phyloP scores from a whole-genome alignment of 2,113 vertebrate species.

The Acanthisitta chloris region DNA sequence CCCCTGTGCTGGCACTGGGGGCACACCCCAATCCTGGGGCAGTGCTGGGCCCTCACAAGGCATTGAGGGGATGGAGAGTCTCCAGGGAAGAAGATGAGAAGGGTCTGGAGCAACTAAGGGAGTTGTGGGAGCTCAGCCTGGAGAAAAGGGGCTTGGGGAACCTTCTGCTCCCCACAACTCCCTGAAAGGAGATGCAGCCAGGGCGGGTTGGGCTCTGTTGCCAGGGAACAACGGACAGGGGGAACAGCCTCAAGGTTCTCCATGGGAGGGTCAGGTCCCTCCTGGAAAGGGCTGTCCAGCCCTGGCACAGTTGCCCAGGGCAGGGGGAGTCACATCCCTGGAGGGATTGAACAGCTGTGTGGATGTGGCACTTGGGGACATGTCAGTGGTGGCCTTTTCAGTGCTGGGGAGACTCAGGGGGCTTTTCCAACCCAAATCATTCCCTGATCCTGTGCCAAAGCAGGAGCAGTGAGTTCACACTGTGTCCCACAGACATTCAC shows the following conservation, averaged over 20 bases:
- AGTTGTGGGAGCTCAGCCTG: background rate
- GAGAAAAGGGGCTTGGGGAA: background rate
- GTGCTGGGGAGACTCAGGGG: background rate
- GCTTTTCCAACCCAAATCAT: accelerated
- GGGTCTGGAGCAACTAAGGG: background rate
- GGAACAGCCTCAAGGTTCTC: background rate
- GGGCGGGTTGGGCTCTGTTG: no score
- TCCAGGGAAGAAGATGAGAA: background rate
- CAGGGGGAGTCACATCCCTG: background rate
- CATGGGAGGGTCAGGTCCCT: background rate
- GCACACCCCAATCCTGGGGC: background rate
- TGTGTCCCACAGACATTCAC: no score
- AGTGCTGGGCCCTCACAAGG: background rate
- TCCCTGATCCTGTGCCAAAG: background rate
- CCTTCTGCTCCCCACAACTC: background rate
- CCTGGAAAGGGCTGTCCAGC: background rate
- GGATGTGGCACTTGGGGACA: background rate
- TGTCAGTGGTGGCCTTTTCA: accelerated
- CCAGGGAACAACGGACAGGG: background rate
- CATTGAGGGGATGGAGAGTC: background rate
- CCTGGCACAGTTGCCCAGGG: background rate
- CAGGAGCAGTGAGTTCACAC: background rate
- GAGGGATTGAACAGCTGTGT: background rate
- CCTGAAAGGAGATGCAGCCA: background rate
- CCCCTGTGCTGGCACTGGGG: no score